Percentiles rank a stretch among this genome's conserved stretches.
Conservation (phyloP, 2,888 invertebrate species). For the Tenthredo distinguenda region DNA sequence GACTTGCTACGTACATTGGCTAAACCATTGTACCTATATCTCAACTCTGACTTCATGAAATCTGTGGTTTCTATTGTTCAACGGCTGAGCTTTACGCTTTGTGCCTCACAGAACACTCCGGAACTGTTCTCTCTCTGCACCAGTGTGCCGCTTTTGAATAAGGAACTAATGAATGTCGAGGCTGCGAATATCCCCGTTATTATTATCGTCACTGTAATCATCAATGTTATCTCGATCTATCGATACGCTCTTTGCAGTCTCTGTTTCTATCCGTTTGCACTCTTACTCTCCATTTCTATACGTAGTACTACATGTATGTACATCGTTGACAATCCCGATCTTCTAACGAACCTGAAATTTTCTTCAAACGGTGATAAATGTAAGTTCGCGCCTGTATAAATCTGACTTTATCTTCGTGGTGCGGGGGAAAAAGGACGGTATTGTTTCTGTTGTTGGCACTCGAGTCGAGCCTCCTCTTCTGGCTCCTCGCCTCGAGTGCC, state of each 20-base stretch:
- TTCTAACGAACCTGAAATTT: neutral
- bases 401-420: constrained; percentile 39
- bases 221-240: constrained; percentile 39
- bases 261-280: neutral
- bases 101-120: constrained; percentile 36
- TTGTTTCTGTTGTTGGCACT: constrained; percentile 76
- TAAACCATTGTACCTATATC: constrained; percentile 77
- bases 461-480: constrained; percentile 73
- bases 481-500: constrained; percentile 68
- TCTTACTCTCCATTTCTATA: neutral
- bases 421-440: constrained; percentile 61
- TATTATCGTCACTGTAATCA: neutral
- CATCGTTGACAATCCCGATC: neutral
- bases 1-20: constrained; percentile 66
- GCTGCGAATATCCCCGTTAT: constrained; percentile 36
- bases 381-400: neutral
- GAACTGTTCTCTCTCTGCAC: constrained; percentile 54
- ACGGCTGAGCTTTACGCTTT: constrained; percentile 43
- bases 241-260: neutral
- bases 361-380: neutral
- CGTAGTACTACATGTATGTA: neutral
- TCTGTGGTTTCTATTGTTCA: constrained; percentile 68
- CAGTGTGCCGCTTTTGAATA: constrained; percentile 75
- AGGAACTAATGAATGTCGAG: constrained; percentile 77
- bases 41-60: constrained; percentile 73